Conservation (phyloP, 2,113 vertebrate species). For the Austrofundulus limnaeus region DNA sequence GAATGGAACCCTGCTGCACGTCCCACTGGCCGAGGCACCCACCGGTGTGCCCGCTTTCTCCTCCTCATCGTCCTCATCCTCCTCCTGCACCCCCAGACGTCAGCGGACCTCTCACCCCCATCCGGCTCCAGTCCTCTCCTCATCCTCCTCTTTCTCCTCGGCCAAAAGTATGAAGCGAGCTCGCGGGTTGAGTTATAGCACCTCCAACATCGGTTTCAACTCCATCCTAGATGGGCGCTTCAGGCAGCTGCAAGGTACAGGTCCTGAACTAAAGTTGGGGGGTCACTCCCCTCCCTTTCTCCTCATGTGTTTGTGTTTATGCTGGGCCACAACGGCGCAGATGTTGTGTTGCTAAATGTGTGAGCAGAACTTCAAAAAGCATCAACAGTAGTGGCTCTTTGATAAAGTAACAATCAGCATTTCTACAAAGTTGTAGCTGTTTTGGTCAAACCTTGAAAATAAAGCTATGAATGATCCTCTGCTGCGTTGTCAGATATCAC, state of each 20-base stretch:
- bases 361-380: slow-evolving; percentile 1
- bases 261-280: neutral
- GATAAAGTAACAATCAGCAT: slow-evolving; percentile 53
- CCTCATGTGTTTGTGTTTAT: slow-evolving; percentile 26
- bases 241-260: slow-evolving; percentile 83
- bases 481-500: neutral
- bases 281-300: slow-evolving; percentile 42
- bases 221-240: slow-evolving; percentile 82
- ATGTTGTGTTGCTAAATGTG: slow-evolving; percentile 21
- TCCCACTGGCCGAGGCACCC: slow-evolving; percentile 41
- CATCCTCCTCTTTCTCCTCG: slow-evolving; percentile 63
- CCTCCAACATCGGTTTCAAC: slow-evolving; percentile 81
- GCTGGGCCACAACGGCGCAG: slow-evolving; percentile 1
- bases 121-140: slow-evolving; percentile 25
- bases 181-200: slow-evolving; percentile 80
- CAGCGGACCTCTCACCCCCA: slow-evolving; percentile 55
- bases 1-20: slow-evolving; percentile 68
- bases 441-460: no score
- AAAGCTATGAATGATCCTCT: no score
- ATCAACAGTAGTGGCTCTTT: slow-evolving; percentile 14
- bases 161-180: slow-evolving; percentile 73
- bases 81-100: slow-evolving; percentile 56
- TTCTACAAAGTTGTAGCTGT: neutral
- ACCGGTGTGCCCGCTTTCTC: slow-evolving; percentile 46
- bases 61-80: slow-evolving; percentile 55